Base-by-base conservation (phyloP, 2,888 invertebrate genomes). In the Crematogaster levior region DNA sequence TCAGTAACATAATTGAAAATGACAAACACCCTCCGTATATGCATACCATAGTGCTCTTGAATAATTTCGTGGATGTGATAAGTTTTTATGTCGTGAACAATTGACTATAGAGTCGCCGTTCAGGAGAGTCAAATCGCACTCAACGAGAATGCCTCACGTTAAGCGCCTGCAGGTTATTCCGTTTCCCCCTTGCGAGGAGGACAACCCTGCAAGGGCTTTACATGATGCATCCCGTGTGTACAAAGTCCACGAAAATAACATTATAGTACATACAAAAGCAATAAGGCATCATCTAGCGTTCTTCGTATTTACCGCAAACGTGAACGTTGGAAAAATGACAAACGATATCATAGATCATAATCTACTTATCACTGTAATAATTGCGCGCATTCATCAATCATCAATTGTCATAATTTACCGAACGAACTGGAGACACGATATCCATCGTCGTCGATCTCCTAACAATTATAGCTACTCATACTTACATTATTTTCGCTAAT, bases 41-140 rank as follows among this genome's bases (percentile, higher is more conserved):
- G 40, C 63, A 43, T 80, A 86, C 82, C 37, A 68, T 85, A 68
- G 84, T 82, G 40, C 68, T 79, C 82, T 68, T 72, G 34, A 84
- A 34, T 88, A 82, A 89, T 83, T 86, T 74, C 63, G 70, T 83
- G 68, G 66, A 85, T 88, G 90, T 88, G 90, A 89, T 86, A 88
- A 85, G 81, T 89, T 88, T n/a, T 83, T 73, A 85, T 60, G 80
- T 86, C 63, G 77, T 82, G 74, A 85, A 85, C 84, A 84, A 87
- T 60, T 72, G 81, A 84, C 83, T 86, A 86, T 88, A 91, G 90
- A 90, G 91, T 92, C 91, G 90, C 90, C 91, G 90, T 92, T 90
- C 90, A 46, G 88, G 85, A 88, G 88, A 85, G 75, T 51, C 30
- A 77, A 83, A 77, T 89, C 86, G 53, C 43, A 60, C 77, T n/a